Conservation (phyloP, 2,888 invertebrate genomes). For the Melangyna quadrimaculata region DNA sequence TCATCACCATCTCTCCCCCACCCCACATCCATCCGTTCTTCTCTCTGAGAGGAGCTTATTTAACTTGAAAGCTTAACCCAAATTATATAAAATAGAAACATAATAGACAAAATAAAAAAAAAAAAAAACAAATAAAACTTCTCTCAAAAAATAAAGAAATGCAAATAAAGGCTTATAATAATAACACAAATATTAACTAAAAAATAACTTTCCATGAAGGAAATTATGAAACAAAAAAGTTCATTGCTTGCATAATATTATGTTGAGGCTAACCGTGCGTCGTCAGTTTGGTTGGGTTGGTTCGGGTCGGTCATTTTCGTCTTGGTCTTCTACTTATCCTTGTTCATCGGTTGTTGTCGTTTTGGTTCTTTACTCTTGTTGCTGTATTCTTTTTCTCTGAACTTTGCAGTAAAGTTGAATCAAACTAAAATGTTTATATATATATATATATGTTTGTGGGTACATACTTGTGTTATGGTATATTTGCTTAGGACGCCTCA, state of each 20-base stretch:
- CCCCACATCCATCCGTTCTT: too few relatives aligned
- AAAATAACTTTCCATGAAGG: constrained; percentile 12
- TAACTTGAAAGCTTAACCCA: constrained; percentile 18
- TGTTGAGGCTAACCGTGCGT: constrained; percentile 2
- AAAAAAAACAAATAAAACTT: not conserved
- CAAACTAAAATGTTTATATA: constrained; percentile 4
- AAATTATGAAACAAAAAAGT: constrained; percentile 25
- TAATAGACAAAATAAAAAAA: not conserved
- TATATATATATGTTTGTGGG: not conserved
- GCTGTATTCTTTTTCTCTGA: constrained; percentile 4
- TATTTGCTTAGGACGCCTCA: constrained; percentile 44
- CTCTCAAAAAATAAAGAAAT: not conserved
- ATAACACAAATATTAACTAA: constrained; percentile 16
- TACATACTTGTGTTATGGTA: not conserved
- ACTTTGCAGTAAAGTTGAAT: constrained; percentile 12
- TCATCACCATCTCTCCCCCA: not conserved
- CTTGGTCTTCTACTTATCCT: not conserved
- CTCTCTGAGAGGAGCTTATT: not conserved
- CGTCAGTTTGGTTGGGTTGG: not conserved
- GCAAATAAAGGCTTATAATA: constrained; percentile 14
- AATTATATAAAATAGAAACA: not conserved
- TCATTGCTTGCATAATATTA: constrained; percentile 18
- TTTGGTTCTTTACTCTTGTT: not conserved
- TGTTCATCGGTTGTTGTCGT: not conserved
- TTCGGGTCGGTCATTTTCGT: not conserved